A percentile compares a stretch with the other conserved stretches of the same genome.
These are phyloP conservation scores for Premnoplex brunnescens DNA, from an alignment of 2,797 vertebrate genomes.

Conservation along the genomic window DNA sequence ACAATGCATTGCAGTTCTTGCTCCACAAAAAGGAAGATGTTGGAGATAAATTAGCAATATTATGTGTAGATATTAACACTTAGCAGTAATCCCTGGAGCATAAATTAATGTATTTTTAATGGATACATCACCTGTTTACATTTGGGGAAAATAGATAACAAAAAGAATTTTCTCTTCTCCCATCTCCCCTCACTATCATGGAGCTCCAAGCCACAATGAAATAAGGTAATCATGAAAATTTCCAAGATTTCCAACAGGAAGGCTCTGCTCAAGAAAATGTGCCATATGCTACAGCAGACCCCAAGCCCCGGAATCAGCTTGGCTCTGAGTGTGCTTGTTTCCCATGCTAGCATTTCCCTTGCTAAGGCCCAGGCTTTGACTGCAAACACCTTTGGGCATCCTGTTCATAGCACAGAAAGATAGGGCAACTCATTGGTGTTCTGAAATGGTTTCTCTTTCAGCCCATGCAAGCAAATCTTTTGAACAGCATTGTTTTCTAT, in stretches of 20 bases:
- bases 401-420: neutral
- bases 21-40: neutral
- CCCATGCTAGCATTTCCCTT: neutral
- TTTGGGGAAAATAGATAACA: neutral
- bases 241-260: neutral
- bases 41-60: neutral
- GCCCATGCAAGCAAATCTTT: neutral
- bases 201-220: neutral
- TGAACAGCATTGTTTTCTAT: neutral
- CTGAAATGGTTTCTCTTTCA: neutral
- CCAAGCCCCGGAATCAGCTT: neutral
- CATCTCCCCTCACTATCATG: neutral
- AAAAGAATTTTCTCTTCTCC: neutral
- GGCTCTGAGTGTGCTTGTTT: neutral
- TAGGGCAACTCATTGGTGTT: neutral
- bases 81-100: neutral
- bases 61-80: neutral
- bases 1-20: neutral
- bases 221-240: fast-evolving
- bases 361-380: neutral
- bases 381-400: neutral
- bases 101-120: neutral
- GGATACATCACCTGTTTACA: neutral
- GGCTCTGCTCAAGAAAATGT: neutral
- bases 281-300: neutral